Conservation (phyloP, 2,888 invertebrate genomes). For the Vanessa cardui region DNA sequence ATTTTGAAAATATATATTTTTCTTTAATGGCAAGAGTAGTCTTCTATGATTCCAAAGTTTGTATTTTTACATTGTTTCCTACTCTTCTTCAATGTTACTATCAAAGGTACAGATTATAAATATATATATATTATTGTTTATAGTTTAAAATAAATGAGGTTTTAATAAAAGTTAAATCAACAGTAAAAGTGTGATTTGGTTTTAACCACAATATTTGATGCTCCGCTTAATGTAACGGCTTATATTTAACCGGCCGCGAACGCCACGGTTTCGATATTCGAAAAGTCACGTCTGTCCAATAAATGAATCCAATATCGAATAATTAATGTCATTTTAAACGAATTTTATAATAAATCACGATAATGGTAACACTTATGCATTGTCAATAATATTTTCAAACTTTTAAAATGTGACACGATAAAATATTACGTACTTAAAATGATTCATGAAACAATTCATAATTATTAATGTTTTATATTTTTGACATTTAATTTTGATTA, state of each 20-base stretch:
- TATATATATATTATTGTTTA: no score
- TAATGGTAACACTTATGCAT: background rate
- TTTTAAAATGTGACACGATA: background rate
- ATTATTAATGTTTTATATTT: no score
- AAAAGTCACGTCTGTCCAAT: conserved; percentile 39
- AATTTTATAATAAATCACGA: conserved; percentile 9
- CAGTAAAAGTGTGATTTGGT: background rate
- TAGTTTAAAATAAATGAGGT: no score
- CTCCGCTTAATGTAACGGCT: conserved; percentile 22
- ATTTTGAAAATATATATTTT: no score
- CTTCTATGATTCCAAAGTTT: no score
- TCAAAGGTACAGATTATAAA: no score
- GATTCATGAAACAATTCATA: background rate
- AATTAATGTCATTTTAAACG: conserved; percentile 29
- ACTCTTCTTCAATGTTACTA: no score
- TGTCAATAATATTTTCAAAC: background rate
- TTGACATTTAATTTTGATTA: no score
- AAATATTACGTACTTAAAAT: background rate
- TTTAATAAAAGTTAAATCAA: background rate
- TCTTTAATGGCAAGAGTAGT: no score
- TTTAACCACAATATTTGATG: background rate
- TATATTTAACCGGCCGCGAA: background rate
- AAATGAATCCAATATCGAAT: conserved; percentile 20
- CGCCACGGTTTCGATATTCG: conserved; percentile 31
- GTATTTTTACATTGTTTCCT: no score